Conservation (phyloP, 2,113 vertebrate genomes). For the Bettongia penicillata region DNA sequence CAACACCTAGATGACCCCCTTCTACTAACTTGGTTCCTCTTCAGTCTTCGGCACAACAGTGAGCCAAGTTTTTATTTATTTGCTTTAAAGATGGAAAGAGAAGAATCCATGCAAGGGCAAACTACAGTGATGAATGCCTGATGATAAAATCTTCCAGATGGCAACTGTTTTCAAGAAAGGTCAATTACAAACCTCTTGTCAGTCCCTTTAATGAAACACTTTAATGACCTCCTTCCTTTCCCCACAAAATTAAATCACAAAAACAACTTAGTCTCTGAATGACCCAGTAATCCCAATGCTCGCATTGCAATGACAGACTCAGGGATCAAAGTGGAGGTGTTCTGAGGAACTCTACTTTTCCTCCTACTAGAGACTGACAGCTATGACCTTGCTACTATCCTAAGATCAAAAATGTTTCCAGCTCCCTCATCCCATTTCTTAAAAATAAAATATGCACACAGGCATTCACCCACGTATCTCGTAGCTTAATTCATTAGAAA, state of each 20-base stretch:
- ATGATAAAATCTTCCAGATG: slow-evolving; percentile 74
- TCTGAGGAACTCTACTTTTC: slow-evolving; percentile 37
- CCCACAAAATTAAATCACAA: slow-evolving; percentile 69
- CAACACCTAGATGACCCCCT: neutral
- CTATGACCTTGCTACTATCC: neutral
- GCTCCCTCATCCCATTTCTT: slow-evolving; percentile 9
- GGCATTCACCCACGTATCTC: neutral
- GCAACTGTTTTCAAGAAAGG: slow-evolving; percentile 64
- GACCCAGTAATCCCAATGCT: slow-evolving; percentile 64
- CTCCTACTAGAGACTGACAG: neutral
- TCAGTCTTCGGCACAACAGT: neutral
- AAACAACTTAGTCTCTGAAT: slow-evolving; percentile 58
- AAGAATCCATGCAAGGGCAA: slow-evolving; percentile 57
- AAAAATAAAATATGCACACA: neutral
- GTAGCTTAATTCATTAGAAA: slow-evolving; percentile 22
- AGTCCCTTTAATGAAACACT: slow-evolving; percentile 69
- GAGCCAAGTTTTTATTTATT: neutral
- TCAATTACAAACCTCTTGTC: slow-evolving; percentile 65
- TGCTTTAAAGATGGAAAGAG: slow-evolving; percentile 53
- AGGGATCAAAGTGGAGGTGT: slow-evolving; percentile 71
- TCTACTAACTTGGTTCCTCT: slow-evolving; percentile 20
- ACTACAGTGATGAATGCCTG: slow-evolving; percentile 67
- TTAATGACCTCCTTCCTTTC: slow-evolving; percentile 69
- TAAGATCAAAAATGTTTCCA: slow-evolving; percentile 38
- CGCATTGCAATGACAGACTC: slow-evolving; percentile 49